Evolutionary conservation across 2,797 vertebrate species (phyloP), one percentile per base, ranked within the genome.

Genomic region (Lacerta agilis): DNA sequence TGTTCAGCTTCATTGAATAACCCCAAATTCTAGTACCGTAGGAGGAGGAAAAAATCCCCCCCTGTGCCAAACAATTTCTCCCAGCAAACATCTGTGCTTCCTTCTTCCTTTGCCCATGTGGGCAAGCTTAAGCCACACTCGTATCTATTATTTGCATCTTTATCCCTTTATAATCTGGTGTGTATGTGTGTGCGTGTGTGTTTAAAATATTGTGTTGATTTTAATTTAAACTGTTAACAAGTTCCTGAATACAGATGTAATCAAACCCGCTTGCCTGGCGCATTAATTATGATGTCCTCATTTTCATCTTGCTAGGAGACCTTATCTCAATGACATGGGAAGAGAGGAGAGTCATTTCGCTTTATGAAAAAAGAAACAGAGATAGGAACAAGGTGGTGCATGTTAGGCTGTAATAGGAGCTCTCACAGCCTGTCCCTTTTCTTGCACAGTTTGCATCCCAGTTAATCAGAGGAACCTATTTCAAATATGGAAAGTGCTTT

Each of bases 271-370:
- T 71, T 0, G 0, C 88, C 89, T 66, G 10, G 91, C 78, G 6
- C 38, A 3, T 92, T 95, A 94, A 95, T 95, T 90, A 93, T 92
- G 93, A 94, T 95, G 95, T 94, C 94, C 96, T 96, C 94, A 92
- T 96, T 95, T 95, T 91, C 8, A 3, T 88, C 94, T 94, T 92
- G 0, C 94, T 93, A 20, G 92, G 94, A 94, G 90, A 95, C 95
- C 93, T 95, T 96, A 94, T 95, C 92, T 0, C 92, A 84, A 80
- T 27, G 88, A 43, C 0, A 71, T 83, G 91, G 91, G 89, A 86
- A 0, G 4, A 85, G 91, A 88, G 90, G 90, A 91, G 78, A 79
- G 45, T 36, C 3, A 7, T 71, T 55, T n/a, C 27, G 18, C 79
- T 88, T 75, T 43, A 92, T 93, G 80, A 69, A 69, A 45, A 58